These are phyloP conservation scores for Tinea semifulvella DNA, from an alignment of 2,888 invertebrate genomes.

Conservation along the genomic window DNA sequence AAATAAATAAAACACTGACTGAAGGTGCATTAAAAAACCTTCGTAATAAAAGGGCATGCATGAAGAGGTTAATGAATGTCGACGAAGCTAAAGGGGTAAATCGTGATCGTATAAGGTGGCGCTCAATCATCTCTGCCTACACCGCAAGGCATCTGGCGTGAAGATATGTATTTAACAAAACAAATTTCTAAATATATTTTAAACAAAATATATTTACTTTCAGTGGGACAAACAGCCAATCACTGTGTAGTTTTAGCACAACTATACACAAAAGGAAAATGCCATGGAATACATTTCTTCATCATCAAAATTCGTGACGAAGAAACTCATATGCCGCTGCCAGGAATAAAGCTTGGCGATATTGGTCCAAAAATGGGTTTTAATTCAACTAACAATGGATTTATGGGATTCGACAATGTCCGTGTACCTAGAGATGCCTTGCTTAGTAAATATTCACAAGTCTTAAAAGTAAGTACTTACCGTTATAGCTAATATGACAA, in stretches of 20 bases:
- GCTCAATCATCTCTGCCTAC: no score
- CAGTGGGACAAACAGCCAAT: conserved; percentile 91
- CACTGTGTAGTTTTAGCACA: conserved; percentile 91
- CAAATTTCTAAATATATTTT: background rate
- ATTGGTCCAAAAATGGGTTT: conserved; percentile 93
- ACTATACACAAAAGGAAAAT: conserved; percentile 79
- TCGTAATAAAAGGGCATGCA: no score
- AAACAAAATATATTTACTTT: background rate
- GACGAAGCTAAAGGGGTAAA: no score
- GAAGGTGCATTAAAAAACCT: no score
- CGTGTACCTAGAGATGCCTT: conserved; percentile 85
- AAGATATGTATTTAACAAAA: background rate
- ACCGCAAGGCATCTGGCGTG: no score
- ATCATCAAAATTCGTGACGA: conserved; percentile 88
- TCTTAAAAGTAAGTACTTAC: conserved; percentile 50
- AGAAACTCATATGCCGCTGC: conserved; percentile 83
- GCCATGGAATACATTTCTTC: conserved; percentile 89
- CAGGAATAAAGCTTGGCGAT: conserved; percentile 89
- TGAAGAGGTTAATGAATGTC: no score
- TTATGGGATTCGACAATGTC: conserved; percentile 82
- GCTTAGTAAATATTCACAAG: conserved; percentile 92
- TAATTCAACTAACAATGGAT: conserved; percentile 91
- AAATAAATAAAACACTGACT: no score
- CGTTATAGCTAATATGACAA: no score
- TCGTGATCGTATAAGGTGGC: no score